Conservation (phyloP, 2,888 invertebrate genomes). For the Agonum fuliginosum region DNA sequence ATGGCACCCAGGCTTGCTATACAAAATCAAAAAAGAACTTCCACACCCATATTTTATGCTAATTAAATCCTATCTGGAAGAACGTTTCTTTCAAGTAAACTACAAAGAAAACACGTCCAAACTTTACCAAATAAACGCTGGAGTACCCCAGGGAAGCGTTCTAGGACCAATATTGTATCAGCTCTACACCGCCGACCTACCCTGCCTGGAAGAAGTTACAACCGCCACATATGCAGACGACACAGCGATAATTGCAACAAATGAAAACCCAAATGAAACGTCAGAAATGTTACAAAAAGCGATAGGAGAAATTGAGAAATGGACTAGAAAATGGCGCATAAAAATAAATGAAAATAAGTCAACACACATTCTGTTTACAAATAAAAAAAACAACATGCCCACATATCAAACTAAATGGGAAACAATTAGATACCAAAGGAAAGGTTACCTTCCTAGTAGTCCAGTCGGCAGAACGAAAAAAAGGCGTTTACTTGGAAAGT, state of each 20-base stretch:
- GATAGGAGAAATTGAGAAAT: not conserved
- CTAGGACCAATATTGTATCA: slow-evolving; percentile 42
- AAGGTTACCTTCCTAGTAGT: too few relatives aligned
- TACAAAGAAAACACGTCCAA: slow-evolving; percentile 1
- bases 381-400: slow-evolving; percentile 37
- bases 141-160: slow-evolving; percentile 56
- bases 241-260: slow-evolving; percentile 10
- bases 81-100: slow-evolving; percentile 57
- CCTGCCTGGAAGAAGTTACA: not conserved
- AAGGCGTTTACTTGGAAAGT: too few relatives aligned
- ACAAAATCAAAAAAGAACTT: slow-evolving; percentile 48
- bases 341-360: slow-evolving; percentile 55
- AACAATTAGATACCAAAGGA: too few relatives aligned
- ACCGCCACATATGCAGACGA: slow-evolving; percentile 53
- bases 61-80: slow-evolving; percentile 41
- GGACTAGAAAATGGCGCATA: slow-evolving; percentile 49
- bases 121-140: slow-evolving; percentile 27
- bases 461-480: too few relatives aligned
- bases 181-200: slow-evolving; percentile 40
- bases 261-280: slow-evolving; percentile 11
- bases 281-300: slow-evolving; percentile 6
- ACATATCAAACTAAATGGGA: too few relatives aligned
- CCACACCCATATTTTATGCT: slow-evolving; percentile 40
- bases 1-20: slow-evolving; percentile 50
- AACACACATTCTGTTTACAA: slow-evolving; percentile 48